Percentiles rank a stretch among this genome's conserved stretches.
These are phyloP conservation scores for Nemopilema nomurai DNA, from an alignment of 30 jellyfish, hydroid and myxozoan species.

Conservation along the genomic window DNA sequence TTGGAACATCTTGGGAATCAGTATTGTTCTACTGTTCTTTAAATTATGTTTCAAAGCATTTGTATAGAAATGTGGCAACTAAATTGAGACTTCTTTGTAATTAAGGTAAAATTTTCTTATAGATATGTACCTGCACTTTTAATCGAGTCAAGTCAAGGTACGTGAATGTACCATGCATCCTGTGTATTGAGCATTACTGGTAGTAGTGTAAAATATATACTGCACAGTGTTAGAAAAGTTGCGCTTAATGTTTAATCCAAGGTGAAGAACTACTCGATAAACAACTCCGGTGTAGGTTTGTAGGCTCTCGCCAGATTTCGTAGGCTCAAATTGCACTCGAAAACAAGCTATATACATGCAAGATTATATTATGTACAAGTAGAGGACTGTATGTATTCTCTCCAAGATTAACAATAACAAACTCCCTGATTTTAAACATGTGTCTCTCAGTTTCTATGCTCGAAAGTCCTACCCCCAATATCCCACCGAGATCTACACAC, in stretches of 20 bases:
- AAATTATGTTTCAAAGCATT: too few relatives aligned
- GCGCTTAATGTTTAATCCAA: neutral
- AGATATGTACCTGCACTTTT: too few relatives aligned
- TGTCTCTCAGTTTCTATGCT: neutral
- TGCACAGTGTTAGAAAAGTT: neutral
- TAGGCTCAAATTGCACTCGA: slow-evolving; percentile 10
- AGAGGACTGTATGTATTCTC: neutral
- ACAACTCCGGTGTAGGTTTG: neutral
- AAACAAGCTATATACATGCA: neutral
- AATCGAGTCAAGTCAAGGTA: too few relatives aligned
- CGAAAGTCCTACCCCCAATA: slow-evolving; percentile 2
- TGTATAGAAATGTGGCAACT: too few relatives aligned
- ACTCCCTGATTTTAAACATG: neutral
- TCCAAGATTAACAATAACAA: neutral
- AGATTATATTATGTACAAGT: slow-evolving; percentile 5
- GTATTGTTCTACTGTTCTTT: too few relatives aligned
- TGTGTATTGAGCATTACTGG: too few relatives aligned
- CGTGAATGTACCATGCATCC: too few relatives aligned
- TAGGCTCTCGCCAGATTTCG: neutral
- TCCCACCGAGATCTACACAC: slow-evolving; percentile 8
- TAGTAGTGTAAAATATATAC: too few relatives aligned
- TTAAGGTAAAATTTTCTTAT: too few relatives aligned
- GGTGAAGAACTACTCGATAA: neutral
- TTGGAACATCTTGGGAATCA: too few relatives aligned
- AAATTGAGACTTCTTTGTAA: too few relatives aligned